These are phyloP conservation scores for Diorhabda sublineata DNA, from an alignment of 1,140 invertebrate genomes.

Conservation along the genomic window DNA sequence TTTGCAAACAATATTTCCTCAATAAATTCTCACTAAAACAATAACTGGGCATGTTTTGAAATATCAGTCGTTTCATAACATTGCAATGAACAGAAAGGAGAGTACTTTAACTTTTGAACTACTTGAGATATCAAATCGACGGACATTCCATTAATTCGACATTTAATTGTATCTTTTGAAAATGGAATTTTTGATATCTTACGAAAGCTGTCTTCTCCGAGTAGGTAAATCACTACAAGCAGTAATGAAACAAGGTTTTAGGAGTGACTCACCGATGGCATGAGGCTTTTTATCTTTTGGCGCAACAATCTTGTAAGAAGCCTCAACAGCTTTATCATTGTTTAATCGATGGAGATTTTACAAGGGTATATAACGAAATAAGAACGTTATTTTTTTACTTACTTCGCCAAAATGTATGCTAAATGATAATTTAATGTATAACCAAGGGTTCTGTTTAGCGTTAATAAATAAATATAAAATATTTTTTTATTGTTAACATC, in stretches of 20 bases:
- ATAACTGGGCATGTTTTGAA: slow-evolving; percentile 12
- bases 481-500: too few species aligned
- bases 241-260: slow-evolving; percentile 17
- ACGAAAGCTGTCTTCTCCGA: background rate
- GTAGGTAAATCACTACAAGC: slow-evolving; percentile 11
- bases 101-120: slow-evolving; percentile 22
- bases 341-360: too few species aligned
- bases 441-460: too few species aligned
- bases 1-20: slow-evolving; percentile 8
- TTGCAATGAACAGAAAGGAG: slow-evolving; percentile 19
- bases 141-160: slow-evolving; percentile 19
- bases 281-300: slow-evolving; percentile 14
- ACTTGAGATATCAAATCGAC: slow-evolving; percentile 25
- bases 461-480: too few species aligned
- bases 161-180: slow-evolving; percentile 26
- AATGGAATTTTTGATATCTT: slow-evolving; percentile 25
- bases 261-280: slow-evolving; percentile 10
- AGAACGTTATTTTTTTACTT: too few species aligned
- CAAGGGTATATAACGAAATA: too few species aligned
- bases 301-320: slow-evolving; percentile 32
- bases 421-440: too few species aligned
- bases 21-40: slow-evolving; percentile 10
- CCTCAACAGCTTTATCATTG: slow-evolving; percentile 24
- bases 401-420: too few species aligned
- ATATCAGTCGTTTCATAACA: slow-evolving; percentile 16